Base-by-base conservation (phyloP, 1,140 invertebrate genomes). In the Babylonia areolata region DNA sequence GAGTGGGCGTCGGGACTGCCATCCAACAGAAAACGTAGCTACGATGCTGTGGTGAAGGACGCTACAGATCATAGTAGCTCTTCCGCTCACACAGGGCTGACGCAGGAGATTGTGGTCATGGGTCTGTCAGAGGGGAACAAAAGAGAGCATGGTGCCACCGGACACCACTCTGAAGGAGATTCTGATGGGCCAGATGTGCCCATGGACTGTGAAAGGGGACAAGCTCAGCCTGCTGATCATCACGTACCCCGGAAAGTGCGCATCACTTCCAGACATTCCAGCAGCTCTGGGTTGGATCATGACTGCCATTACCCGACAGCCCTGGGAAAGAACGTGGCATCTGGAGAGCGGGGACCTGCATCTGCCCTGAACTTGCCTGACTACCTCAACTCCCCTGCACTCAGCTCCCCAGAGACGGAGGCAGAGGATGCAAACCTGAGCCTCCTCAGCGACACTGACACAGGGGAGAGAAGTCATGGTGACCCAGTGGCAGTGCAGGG, bases 331-430 rank as follows among this genome's bases (percentile, higher is more conserved):
- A 51, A 51, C 17, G 46, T 17, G 17, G 46, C 17, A 17, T 51
- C 46, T 51, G 46, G 46, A 17, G 46, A 17, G 17, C 9, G 9
- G 17, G 46, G 17, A 51, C 46, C 9, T 9, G 9, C 46, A 5
- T 51, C 46, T 51, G 46, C 46, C 46, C 46, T 73, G n/a, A 73
- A 35, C 58, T 71, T 69, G 35, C 28, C 54, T 11, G 81, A 46
- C n/a, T 20, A 40, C 20, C 71, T 35, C 54, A 69, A 28, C 81
- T 20, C 28, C 64, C 42, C 54, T 17, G 28, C 64, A 20, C 23
- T 73, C 64, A 84, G 82, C 40, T 84, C 82, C 37, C 82, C 82
- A n/a, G 82, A 84, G 31, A 84, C 69, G 9, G 82, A 84, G 28
- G 23, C 58, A 1, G 81, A 83, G 54, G 37, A 75, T 42, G 12